phyloP scores from a whole-genome alignment of 1,140 invertebrate genomes.

The Berghia stephanieae region DNA sequence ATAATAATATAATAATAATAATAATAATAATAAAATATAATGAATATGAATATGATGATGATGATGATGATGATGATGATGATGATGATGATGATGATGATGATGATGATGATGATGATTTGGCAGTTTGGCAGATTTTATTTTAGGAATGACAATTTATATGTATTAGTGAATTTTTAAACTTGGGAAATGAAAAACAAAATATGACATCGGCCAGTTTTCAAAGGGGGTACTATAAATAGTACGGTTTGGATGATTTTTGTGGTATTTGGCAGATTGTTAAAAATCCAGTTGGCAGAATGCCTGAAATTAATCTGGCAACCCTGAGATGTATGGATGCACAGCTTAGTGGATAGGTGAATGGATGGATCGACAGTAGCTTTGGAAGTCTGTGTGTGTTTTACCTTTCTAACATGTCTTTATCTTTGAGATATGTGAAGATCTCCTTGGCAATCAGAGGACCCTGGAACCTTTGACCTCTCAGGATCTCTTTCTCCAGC shows the following conservation, averaged over 20 bases:
- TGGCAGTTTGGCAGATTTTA: no score
- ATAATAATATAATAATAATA: no score
- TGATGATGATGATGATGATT: not conserved
- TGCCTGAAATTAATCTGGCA: no score
- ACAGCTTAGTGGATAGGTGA: no score
- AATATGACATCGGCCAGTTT: not conserved
- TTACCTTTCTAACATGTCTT: conserved; percentile 84
- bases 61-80: not conserved
- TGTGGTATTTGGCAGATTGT: no score
- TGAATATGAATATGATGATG: not conserved
- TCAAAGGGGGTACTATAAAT: no score
- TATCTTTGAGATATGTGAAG: conserved; percentile 72
- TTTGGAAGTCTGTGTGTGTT: conserved; percentile 49
- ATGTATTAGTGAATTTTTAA: not conserved
- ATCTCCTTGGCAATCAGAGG: conserved; percentile 97
- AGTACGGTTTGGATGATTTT: no score
- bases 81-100: conserved; percentile 2
- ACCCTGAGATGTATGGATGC: no score
- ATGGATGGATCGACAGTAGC: no score
- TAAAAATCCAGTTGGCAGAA: no score
- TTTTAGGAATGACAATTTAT: not conserved
- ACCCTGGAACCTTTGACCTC: conserved; percentile 98
- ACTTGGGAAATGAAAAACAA: no score
- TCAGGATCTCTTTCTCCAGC: conserved; percentile 93
- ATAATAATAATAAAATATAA: no score